phyloP scores from a whole-genome alignment of 2,797 vertebrate genomes.

The Anabacerthia variegaticeps region DNA sequence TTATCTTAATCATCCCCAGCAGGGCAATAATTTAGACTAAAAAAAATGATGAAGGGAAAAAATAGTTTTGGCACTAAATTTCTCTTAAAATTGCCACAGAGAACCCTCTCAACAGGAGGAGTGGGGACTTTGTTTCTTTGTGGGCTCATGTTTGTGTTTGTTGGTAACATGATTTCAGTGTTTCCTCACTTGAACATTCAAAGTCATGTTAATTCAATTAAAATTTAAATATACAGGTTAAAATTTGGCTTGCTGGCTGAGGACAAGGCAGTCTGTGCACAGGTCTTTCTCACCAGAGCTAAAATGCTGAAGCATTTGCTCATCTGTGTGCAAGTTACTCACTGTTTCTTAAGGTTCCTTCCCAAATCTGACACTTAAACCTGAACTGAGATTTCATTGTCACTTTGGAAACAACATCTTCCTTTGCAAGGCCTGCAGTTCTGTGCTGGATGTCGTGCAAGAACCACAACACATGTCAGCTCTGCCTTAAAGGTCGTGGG shows the following conservation, averaged over 20 bases:
- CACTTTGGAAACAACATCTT: neutral
- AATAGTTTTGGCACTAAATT: neutral
- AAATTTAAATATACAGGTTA: neutral
- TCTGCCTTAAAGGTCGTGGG: neutral
- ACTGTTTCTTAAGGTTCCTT: neutral
- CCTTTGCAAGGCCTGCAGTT: neutral
- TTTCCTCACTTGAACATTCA: neutral
- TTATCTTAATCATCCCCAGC: neutral
- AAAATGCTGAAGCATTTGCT: neutral
- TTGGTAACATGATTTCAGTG: neutral
- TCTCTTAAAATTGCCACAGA: neutral
- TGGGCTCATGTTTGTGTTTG: neutral
- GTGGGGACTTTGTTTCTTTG: neutral
- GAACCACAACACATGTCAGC: neutral
- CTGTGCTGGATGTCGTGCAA: neutral
- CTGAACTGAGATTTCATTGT: neutral
- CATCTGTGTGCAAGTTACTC: neutral
- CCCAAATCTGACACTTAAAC: neutral
- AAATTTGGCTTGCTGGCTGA: neutral
- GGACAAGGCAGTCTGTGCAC: no score
- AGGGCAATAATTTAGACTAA: neutral
- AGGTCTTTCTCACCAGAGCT: neutral
- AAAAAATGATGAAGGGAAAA: neutral
- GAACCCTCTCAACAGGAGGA: neutral
- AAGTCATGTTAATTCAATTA: accelerated